Evolutionary conservation across 2,797 vertebrate genomes (phyloP).

Genomic region (Sternarchorhynchus goeldii): DNA sequence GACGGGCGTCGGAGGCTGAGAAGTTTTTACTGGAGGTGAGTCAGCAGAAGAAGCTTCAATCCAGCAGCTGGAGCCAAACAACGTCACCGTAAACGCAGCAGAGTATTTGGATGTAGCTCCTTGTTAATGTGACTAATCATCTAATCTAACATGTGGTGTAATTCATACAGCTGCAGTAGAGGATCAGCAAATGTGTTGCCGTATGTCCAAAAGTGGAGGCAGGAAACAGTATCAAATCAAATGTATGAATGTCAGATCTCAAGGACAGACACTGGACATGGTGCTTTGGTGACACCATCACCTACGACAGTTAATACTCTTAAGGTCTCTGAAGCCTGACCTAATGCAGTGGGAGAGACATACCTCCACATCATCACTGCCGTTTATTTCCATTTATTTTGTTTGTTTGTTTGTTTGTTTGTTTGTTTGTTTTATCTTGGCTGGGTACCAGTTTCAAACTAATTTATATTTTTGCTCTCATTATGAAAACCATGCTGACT

Average conservation of each 20-base stretch:
- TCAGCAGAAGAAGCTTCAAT: slow-evolving; percentile 5
- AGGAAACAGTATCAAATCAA: slow-evolving; percentile 48
- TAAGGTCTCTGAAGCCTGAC: slow-evolving; percentile 40
- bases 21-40: slow-evolving; percentile 91
- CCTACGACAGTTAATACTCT: slow-evolving; percentile 58
- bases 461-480: slow-evolving; percentile 36
- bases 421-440: neutral
- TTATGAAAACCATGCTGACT: slow-evolving; percentile 34
- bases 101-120: neutral
- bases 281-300: slow-evolving; percentile 52
- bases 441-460: slow-evolving; percentile 19
- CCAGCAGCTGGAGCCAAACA: neutral
- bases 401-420: slow-evolving; percentile 16
- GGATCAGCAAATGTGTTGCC: neutral
- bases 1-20: slow-evolving; percentile 85
- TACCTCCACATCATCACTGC: slow-evolving; percentile 5
- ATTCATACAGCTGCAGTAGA: neutral
- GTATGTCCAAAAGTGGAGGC: neutral
- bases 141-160: neutral
- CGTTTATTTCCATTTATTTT: slow-evolving; percentile 18
- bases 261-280: slow-evolving; percentile 64
- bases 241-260: slow-evolving; percentile 59
- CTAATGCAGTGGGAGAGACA: slow-evolving; percentile 15
- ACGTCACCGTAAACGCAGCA: too few species aligned
- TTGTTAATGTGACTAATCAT: neutral